Conservation (phyloP, 2,113 vertebrate genomes). For the Monarcha castaneiventris region DNA sequence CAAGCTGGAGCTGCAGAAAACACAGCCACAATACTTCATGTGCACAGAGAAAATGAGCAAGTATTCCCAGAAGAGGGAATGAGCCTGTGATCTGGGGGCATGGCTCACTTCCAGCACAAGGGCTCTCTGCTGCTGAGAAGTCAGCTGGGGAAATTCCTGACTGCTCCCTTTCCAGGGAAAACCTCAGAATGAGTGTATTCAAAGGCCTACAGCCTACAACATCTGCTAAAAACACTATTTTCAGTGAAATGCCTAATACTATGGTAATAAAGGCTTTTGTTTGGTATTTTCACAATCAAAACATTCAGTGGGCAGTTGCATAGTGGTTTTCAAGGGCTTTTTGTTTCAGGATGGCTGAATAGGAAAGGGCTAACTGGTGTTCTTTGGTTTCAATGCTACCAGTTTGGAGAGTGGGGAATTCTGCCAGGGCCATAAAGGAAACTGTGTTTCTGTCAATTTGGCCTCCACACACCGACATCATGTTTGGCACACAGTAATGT, state of each 20-base stretch:
- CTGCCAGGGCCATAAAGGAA: neutral
- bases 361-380: neutral
- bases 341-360: neutral
- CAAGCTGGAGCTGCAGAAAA: neutral
- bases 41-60: neutral
- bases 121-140: neutral
- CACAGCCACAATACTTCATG: accelerated
- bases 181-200: neutral
- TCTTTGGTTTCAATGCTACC: neutral
- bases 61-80: neutral
- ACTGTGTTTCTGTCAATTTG: neutral
- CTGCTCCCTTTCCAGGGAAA: neutral
- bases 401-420: neutral
- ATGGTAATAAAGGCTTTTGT: neutral
- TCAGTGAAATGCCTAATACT: neutral
- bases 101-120: neutral
- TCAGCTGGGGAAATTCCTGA: neutral
- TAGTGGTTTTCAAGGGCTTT: neutral
- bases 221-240: neutral
- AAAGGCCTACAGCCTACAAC: neutral
- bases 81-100: neutral
- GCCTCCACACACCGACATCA: neutral
- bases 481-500: neutral
- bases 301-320: neutral
- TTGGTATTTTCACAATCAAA: neutral